A percentile compares a stretch with the other conserved stretches of the same genome.
Conservation (phyloP, 2,797 vertebrate species). For the Danio albolineatus region DNA sequence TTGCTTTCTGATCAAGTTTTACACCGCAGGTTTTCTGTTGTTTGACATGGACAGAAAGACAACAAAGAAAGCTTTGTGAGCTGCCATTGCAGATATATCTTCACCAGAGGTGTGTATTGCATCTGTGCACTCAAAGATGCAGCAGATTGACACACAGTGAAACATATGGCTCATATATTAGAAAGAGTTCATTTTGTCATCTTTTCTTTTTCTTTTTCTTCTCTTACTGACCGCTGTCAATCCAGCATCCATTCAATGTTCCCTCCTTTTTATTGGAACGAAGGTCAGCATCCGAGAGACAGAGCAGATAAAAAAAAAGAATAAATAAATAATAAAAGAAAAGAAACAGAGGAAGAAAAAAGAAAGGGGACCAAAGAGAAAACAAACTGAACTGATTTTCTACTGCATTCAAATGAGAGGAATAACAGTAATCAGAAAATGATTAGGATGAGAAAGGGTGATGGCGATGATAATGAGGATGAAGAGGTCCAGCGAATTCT, state of each 20-base stretch:
- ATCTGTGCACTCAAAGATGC: constrained; percentile 48
- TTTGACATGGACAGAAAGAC: constrained; percentile 41
- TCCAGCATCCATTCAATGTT: constrained; percentile 84
- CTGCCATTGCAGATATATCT: constrained; percentile 50
- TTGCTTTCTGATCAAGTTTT: constrained; percentile 22
- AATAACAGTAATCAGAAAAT: constrained; percentile 57
- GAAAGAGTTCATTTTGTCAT: constrained; percentile 49
- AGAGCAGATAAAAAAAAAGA: constrained; percentile 63
- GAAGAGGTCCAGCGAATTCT: constrained; percentile 45
- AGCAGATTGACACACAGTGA: constrained; percentile 36
- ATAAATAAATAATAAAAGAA: constrained; percentile 67
- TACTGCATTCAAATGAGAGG: constrained; percentile 64
- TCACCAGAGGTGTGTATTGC: constrained; percentile 41
- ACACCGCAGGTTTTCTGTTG: constrained; percentile 34
- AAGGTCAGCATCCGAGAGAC: constrained; percentile 69
- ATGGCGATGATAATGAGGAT: constrained; percentile 35
- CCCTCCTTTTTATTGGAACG: constrained; percentile 74
- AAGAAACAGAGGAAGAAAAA: constrained; percentile 71
- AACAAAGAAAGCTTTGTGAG: constrained; percentile 37
- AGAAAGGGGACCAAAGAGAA: constrained; percentile 66
- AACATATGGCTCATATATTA: constrained; percentile 38
- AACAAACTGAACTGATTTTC: constrained; percentile 59
- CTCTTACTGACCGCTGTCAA: constrained; percentile 82
- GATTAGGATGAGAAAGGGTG: constrained; percentile 27
- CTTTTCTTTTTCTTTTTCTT: constrained; percentile 62